These are phyloP conservation scores for Poeciliopsis infans DNA, from an alignment of 2,797 vertebrate species.

Conservation along the genomic window DNA sequence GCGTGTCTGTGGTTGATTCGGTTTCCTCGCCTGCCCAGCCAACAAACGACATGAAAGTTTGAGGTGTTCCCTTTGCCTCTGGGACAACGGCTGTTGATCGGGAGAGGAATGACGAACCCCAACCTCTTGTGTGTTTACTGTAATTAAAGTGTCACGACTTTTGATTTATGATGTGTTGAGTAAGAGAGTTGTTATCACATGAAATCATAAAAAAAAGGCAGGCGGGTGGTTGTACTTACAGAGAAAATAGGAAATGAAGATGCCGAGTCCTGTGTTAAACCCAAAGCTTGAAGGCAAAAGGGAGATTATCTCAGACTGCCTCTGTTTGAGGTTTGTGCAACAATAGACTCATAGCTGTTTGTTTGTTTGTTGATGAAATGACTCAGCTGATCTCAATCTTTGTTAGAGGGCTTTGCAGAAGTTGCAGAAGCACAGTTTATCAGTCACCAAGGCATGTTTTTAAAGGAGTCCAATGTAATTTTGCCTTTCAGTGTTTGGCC, in stretches of 20 bases:
- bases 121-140: conserved; percentile 79
- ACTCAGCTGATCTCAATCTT: background rate
- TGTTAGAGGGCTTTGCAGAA: background rate
- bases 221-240: conserved; percentile 61
- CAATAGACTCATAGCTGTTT: conserved; percentile 4
- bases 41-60: conserved; percentile 66
- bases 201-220: conserved; percentile 32
- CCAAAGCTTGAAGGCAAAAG: conserved; percentile 43
- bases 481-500: conserved; percentile 25
- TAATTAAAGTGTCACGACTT: conserved; percentile 81
- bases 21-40: conserved; percentile 63
- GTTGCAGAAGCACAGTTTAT: background rate
- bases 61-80: conserved; percentile 64
- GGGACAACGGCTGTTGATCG: conserved; percentile 75
- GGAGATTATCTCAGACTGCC: background rate
- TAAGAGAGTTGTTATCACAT: conserved; percentile 76
- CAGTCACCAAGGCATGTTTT: background rate
- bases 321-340: conserved; percentile 36
- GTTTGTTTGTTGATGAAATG: background rate
- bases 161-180: conserved; percentile 83
- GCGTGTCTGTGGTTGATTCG: conserved; percentile 73
- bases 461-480: background rate
- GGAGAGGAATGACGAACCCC: conserved; percentile 62
- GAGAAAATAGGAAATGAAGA: conserved; percentile 63
- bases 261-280: conserved; percentile 38